phyloP scores from a whole-genome alignment of 2,888 invertebrate genomes.

The Caenorhabditis zanzibari region DNA sequence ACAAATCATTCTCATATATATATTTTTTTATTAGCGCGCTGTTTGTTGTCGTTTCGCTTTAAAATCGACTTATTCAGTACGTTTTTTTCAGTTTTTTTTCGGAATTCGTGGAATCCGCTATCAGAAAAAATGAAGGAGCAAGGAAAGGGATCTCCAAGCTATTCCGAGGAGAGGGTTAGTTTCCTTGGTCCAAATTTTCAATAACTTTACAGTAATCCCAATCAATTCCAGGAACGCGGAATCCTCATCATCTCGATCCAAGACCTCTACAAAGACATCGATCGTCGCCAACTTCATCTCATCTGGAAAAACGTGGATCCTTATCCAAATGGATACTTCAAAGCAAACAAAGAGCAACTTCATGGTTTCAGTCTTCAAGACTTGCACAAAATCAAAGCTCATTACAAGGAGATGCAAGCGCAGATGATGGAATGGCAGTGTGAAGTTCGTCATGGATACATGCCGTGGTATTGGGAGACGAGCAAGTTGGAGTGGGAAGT shows the following conservation, averaged over 20 bases:
- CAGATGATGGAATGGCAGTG: not conserved
- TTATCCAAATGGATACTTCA: not conserved
- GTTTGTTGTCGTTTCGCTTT: no score
- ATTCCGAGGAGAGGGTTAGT: no score
- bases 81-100: no score
- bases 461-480: not conserved
- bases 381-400: not conserved
- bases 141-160: no score
- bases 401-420: not conserved
- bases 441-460: not conserved
- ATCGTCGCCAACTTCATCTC: not conserved
- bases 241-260: conserved; percentile 2
- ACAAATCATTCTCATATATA: no score
- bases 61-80: no score
- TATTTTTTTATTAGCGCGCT: no score
- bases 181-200: no score
- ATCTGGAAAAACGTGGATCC: not conserved
- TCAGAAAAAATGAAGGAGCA: no score
- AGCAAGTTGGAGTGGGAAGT: not conserved
- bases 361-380: not conserved
- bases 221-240: not conserved
- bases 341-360: not conserved
- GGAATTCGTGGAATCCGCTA: no score
- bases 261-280: not conserved
- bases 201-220: no score